Evolutionary conservation across 1,140 invertebrate genomes (phyloP).

Genomic region (Ips typographus): DNA sequence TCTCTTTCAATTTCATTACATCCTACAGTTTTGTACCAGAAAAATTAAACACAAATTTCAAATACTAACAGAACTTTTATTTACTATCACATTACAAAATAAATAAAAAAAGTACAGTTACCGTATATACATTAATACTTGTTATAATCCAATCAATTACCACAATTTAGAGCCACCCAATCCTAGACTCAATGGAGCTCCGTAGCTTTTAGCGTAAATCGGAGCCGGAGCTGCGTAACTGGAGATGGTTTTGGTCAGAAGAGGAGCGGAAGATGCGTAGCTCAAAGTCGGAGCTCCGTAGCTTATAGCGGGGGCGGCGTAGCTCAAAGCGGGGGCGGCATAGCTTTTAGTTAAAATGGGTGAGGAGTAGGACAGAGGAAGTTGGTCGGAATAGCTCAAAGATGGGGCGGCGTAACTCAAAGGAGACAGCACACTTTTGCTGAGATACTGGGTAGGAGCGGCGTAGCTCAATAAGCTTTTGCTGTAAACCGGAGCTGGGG

Average conservation of each 20-base stretch:
- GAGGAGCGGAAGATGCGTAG: slow-evolving; percentile 2
- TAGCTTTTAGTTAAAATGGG: slow-evolving; percentile 15
- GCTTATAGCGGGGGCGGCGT: slow-evolving; percentile 10
- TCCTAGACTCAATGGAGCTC: neutral
- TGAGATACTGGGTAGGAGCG: slow-evolving; percentile 14
- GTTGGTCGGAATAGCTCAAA: slow-evolving; percentile 2
- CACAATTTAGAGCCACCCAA: slow-evolving; percentile 12
- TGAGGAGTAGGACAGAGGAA: neutral
- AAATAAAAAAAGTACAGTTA: neutral
- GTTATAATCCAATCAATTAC: neutral
- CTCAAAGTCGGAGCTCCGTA: slow-evolving; percentile 17
- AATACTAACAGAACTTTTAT: no score
- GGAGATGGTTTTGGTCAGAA: neutral
- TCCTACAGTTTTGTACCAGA: no score
- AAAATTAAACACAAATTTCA: no score
- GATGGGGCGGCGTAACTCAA: slow-evolving; percentile 11
- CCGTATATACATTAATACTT: no score
- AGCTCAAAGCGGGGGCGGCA: slow-evolving; percentile 21
- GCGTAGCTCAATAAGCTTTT: neutral
- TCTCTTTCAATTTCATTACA: no score
- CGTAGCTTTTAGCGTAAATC: slow-evolving; percentile 11
- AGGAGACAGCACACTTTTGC: neutral
- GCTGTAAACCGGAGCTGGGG: slow-evolving; percentile 1
- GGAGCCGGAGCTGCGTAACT: slow-evolving; percentile 7
- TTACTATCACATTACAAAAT: slow-evolving; percentile 1